Evolutionary conservation across 23 tunicate species (phyloP).

Genomic region (Styela plicata): DNA sequence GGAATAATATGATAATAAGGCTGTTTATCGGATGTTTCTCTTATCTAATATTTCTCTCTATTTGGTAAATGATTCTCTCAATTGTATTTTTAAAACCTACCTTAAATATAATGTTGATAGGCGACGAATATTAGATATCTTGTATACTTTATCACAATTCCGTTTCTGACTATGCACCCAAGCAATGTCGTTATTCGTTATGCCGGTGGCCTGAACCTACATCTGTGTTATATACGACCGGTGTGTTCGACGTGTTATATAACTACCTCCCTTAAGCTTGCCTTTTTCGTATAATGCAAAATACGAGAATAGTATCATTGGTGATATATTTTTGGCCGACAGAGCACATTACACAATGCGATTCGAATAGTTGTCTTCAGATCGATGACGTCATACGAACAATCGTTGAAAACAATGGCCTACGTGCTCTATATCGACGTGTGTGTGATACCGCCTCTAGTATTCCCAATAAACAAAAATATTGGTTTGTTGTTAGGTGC

Average conservation of each 20-base stretch:
- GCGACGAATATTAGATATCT: too few relatives aligned
- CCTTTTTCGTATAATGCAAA: not conserved
- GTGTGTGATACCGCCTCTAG: not conserved
- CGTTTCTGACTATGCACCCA: not conserved
- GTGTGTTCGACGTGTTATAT: not conserved
- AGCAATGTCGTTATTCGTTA: not conserved
- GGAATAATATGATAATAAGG: too few relatives aligned
- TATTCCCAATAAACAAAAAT: too few relatives aligned
- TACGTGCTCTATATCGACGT: not conserved
- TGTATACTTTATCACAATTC: too few relatives aligned
- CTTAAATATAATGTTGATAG: too few relatives aligned
- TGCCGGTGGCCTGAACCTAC: not conserved
- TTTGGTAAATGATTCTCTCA: too few relatives aligned
- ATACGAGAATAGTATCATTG: not conserved
- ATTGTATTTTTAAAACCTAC: too few relatives aligned
- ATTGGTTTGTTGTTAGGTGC: too few relatives aligned
- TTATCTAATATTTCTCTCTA: too few relatives aligned
- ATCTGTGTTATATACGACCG: not conserved
- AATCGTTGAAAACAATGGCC: not conserved
- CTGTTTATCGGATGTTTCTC: too few relatives aligned
- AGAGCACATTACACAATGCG: not conserved
- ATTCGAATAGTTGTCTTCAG: not conserved
- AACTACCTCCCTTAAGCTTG: not conserved
- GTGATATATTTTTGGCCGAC: not conserved
- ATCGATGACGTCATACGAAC: not conserved